Evolutionary conservation across 92 coral and sea anemone species (phyloP).

Genomic region (Siderastrea radians): DNA sequence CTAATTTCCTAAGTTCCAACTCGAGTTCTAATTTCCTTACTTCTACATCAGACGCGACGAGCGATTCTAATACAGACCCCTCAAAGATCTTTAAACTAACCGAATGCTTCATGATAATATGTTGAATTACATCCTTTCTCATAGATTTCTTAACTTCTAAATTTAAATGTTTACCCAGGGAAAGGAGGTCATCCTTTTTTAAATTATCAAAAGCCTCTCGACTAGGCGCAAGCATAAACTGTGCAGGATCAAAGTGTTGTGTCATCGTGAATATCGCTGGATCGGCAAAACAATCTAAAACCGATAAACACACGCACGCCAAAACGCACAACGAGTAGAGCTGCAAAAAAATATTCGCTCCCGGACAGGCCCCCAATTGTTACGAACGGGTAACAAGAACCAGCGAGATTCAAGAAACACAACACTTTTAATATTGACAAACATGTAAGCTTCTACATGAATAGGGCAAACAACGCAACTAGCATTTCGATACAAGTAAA

Average conservation of each 20-base stretch:
- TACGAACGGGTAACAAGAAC: no score
- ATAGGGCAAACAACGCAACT: no score
- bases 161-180: conserved; percentile 23
- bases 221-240: conserved; percentile 31
- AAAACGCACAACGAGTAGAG: not conserved
- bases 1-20: conserved; percentile 17
- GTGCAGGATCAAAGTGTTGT: conserved; percentile 11
- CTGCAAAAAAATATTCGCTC: not conserved
- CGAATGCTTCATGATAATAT: not conserved
- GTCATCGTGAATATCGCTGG: not conserved
- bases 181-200: conserved; percentile 26
- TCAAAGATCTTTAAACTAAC: not conserved
- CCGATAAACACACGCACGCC: not conserved
- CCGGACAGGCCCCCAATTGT: not conserved
- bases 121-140: not conserved
- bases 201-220: not conserved
- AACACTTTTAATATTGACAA: no score
- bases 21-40: not conserved
- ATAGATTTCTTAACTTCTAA: conserved; percentile 20
- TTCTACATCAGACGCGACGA: not conserved
- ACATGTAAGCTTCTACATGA: no score
- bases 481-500: no score
- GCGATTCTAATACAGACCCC: not conserved
- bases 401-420: no score
- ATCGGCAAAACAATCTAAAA: not conserved